Evolutionary conservation across 2,797 vertebrate genomes (phyloP).

Genomic region (Mormyrus proboscirostris): DNA sequence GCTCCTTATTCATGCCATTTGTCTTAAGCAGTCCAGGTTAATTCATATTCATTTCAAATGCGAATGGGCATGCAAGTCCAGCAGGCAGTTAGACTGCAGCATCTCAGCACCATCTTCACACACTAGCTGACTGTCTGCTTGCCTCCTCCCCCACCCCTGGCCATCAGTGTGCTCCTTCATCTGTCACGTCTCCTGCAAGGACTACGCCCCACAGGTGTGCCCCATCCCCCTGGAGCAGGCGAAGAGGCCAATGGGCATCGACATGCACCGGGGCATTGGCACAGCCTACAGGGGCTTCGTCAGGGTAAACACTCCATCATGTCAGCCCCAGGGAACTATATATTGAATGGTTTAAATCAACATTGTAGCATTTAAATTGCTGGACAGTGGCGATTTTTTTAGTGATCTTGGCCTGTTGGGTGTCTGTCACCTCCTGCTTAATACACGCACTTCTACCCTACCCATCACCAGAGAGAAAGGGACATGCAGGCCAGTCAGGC

Average conservation of each 20-base stretch:
- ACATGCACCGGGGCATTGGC: slow-evolving; percentile 90
- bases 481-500: not conserved
- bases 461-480: not conserved
- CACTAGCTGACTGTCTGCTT: not conserved
- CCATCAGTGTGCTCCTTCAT: slow-evolving; percentile 85
- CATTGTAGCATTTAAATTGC: not conserved
- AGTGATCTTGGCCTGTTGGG: not conserved
- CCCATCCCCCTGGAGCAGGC: slow-evolving; percentile 89
- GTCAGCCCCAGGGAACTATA: not conserved
- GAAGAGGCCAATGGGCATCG: slow-evolving; percentile 88
- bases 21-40: not conserved
- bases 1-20: not conserved
- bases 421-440: not conserved
- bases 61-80: not conserved
- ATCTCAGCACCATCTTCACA: not conserved
- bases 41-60: not conserved
- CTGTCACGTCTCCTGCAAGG: slow-evolving; percentile 89
- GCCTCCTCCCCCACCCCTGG: not conserved
- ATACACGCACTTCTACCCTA: not conserved
- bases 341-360: no score
- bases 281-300: slow-evolving; percentile 94
- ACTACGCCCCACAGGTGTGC: slow-evolving; percentile 85
- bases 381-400: not conserved
- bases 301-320: slow-evolving; percentile 63
- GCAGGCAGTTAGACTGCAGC: not conserved